Base-by-base conservation (phyloP, 2,888 invertebrate species). In the Drosophila longiperda region DNA sequence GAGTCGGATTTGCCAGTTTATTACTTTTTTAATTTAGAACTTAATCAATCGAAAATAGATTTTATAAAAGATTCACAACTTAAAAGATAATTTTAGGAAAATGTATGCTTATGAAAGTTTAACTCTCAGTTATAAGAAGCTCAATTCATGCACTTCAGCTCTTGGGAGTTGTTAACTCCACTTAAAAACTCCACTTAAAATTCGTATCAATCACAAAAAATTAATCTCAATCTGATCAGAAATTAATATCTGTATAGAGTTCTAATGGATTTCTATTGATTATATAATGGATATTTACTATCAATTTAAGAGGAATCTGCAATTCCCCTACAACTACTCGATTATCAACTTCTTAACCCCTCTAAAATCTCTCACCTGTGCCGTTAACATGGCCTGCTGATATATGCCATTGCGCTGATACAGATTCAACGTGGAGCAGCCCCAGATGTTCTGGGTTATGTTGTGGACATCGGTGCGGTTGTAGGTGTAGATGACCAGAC, bases 321-420 rank as follows among this genome's bases (percentile, higher is more conserved):
- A 29, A 29, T 5, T 29, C 5, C 29, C 29, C 29, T 29, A 6
- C 29, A 6, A 29, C 29, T 29, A 29, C 29, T 29, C 29, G 29
- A 29, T 29, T 5, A 29, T 29, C 29, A 29, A 29, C 29, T 29
- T 29, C 29, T 29, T 29, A 29, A 29, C 29, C 6, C 29, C 29
- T 29, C 29, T 6, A 29, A 5, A 29, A 5, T 1, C 6, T 5
- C 32, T 64, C 34, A 96, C 97, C 92, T 96, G 95, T 0, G 97
- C 97, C 0, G 97, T 96, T 48, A 95, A 94, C 93, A 97, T 95
- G 75, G 95, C 95, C 82, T 95, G 95, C 92, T 96, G 96, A 88
- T 95, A 95, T 60, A 95, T 93, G 15, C 95, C 95, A 80, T 95
- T 95, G 7, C 93, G 90, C 77, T 95, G 95, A 91, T 97, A 95